These are phyloP conservation scores for Hirtodrosophila histrioides DNA, from an alignment of 2,888 invertebrate genomes.

Conservation along the genomic window DNA sequence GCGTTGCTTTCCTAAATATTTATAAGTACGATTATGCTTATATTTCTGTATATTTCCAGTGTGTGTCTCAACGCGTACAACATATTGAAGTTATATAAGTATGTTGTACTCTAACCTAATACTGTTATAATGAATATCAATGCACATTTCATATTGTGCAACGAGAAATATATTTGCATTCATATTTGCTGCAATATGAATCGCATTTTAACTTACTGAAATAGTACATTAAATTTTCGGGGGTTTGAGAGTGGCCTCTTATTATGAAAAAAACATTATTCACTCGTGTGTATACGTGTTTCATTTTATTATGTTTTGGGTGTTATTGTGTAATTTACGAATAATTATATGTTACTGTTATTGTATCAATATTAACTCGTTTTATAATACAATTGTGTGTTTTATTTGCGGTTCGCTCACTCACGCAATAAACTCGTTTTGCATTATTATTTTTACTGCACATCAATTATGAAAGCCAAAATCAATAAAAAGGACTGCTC, in stretches of 20 bases:
- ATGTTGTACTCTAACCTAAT: conserved; percentile 9
- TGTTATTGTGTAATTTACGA: conserved; percentile 10
- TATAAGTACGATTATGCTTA: conserved; percentile 59
- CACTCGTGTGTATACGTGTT: not conserved
- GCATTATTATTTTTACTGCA: conserved; percentile 2
- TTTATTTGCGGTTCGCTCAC: conserved; percentile 9
- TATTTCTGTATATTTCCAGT: conserved; percentile 44
- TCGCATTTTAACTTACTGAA: conserved; percentile 14
- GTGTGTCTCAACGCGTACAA: conserved; percentile 19
- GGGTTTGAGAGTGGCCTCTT: conserved; percentile 9
- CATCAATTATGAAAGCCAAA: conserved; percentile 1
- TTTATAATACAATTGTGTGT: conserved; percentile 38
- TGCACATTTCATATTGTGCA: conserved; percentile 34
- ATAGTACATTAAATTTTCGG: conserved; percentile 22
- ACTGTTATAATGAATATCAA: conserved; percentile 25
- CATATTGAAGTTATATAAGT: conserved; percentile 5
- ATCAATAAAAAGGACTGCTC: not conserved
- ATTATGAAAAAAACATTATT: conserved; percentile 22
- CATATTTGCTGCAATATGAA: conserved; percentile 7
- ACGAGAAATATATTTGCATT: conserved; percentile 22
- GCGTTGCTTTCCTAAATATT: conserved; percentile 50
- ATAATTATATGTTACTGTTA: conserved; percentile 25
- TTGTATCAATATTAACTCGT: conserved; percentile 21
- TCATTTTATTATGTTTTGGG: not conserved
- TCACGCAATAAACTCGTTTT: conserved; percentile 4